A percentile compares a stretch with the other conserved stretches of the same genome.
phyloP scores from a whole-genome alignment of 2,888 invertebrate genomes.

The Agrochola lychnidis region DNA sequence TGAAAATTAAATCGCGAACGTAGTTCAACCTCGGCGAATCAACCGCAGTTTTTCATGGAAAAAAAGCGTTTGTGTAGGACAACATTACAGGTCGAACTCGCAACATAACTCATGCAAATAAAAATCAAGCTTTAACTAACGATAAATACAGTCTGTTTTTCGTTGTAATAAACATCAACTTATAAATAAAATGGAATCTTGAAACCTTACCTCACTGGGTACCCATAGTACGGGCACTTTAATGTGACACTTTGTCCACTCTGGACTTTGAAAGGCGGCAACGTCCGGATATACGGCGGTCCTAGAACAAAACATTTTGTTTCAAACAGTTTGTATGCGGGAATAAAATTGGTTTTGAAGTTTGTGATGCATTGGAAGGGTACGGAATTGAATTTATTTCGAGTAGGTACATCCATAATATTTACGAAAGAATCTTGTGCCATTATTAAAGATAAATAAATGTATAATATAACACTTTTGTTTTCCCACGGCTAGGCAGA shows the following conservation, averaged over 20 bases:
- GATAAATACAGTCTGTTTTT: neutral
- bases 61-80: too few relatives aligned
- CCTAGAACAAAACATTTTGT: slow-evolving; percentile 85
- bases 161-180: neutral
- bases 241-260: slow-evolving; percentile 94
- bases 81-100: too few relatives aligned
- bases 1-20: too few relatives aligned
- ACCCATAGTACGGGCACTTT: slow-evolving; percentile 96
- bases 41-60: too few relatives aligned
- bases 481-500: too few relatives aligned
- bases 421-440: neutral
- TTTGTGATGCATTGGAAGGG: slow-evolving; percentile 1
- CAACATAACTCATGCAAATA: too few relatives aligned
- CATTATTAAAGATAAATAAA: neutral
- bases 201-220: slow-evolving; percentile 92
- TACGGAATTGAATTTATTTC: neutral
- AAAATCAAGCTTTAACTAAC: too few relatives aligned
- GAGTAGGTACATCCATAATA: neutral
- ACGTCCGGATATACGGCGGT: slow-evolving; percentile 93
- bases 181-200: neutral
- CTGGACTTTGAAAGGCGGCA: slow-evolving; percentile 95
- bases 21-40: too few relatives aligned
- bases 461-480: too few relatives aligned
- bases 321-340: slow-evolving; percentile 45
- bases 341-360: slow-evolving; percentile 46